A percentile compares a stretch with the other conserved stretches of the same genome.
phyloP scores from a whole-genome alignment of 1,140 invertebrate genomes.

The Ips nitidus region DNA sequence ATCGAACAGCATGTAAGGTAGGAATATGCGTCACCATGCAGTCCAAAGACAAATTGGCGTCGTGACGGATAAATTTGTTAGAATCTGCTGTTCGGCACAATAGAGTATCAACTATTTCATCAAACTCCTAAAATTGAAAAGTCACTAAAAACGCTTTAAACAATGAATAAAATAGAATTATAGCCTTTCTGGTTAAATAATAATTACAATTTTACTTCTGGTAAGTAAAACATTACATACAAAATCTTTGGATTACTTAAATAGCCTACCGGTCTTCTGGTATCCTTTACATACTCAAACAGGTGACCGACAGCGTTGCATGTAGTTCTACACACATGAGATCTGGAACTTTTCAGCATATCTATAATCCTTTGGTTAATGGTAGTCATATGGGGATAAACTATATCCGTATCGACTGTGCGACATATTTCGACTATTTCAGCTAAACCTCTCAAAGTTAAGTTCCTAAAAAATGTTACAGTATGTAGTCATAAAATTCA shows the following conservation, averaged over 20 bases:
- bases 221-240: too few species aligned
- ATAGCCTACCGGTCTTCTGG: conserved; percentile 47
- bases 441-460: conserved; percentile 42
- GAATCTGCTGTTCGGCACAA: conserved; percentile 64
- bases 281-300: conserved; percentile 51
- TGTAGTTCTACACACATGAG: conserved; percentile 50
- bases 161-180: conserved; percentile 3
- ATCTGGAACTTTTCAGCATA: conserved; percentile 47
- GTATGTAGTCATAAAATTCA: not conserved
- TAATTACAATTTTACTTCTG: too few species aligned
- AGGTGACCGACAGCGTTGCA: conserved; percentile 52
- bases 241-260: not conserved
- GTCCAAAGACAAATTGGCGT: conserved; percentile 62
- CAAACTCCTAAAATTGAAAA: conserved; percentile 59
- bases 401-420: conserved; percentile 33
- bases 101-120: conserved; percentile 60
- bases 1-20: conserved; percentile 48
- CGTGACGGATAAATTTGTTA: conserved; percentile 66
- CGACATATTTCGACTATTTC: conserved; percentile 47
- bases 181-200: too few species aligned
- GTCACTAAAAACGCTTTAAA: conserved; percentile 3
- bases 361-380: conserved; percentile 50
- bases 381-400: conserved; percentile 48
- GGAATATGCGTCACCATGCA: conserved; percentile 60
- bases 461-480: conserved; percentile 39